Base-by-base conservation (phyloP, 2,888 invertebrate species). In the Drosophila kokeensis region DNA sequence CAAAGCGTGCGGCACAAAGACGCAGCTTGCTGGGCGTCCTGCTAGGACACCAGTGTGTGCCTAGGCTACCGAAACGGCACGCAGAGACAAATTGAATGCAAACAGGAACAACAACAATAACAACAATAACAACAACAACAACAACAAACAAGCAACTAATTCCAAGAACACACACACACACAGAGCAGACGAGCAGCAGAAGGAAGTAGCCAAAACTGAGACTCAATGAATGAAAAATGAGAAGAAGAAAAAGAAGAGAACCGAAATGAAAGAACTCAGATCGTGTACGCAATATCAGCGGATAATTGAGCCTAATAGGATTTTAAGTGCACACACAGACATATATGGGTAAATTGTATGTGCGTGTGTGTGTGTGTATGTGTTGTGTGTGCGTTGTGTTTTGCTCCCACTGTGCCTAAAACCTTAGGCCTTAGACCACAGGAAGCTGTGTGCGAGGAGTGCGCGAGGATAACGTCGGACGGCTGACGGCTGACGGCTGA, bases 271-370 rank as follows among this genome's bases (percentile, higher is more conserved):
- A 63, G 66, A 75, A 72, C 68, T 59, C 61, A 70, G 73, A 84
- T 79, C 76, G 89, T 79, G 77, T 89, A 87, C 81, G 89, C 90
- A 87, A 92, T 90, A 92, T 90, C 85, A 83, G 87, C 86, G 81
- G 86, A 91, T 92, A 92, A 92, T 92, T 92, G 89, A 85, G 84
- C 84, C 91, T 92, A 92, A 92, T 92, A 92, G 91, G 92, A 92
- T 92, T 92, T 92, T 92, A 92, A 92, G 92, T 92, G 88, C 87
- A 81, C 82, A 78, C 85, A 79, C 82, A 80, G 69, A 85, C 74
- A 79, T 62, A 79, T 79, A 78, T 78, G 69, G 69, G 32, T 13
- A 45, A 13, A 48, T 18, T 55, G 30, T 34, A 7, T 55, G 75
- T 61, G 75, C 49, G 58, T 81, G 67, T 71, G 66, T 68, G 69